phyloP scores from a whole-genome alignment of 2,888 invertebrate genomes.

The Atherix ibis region DNA sequence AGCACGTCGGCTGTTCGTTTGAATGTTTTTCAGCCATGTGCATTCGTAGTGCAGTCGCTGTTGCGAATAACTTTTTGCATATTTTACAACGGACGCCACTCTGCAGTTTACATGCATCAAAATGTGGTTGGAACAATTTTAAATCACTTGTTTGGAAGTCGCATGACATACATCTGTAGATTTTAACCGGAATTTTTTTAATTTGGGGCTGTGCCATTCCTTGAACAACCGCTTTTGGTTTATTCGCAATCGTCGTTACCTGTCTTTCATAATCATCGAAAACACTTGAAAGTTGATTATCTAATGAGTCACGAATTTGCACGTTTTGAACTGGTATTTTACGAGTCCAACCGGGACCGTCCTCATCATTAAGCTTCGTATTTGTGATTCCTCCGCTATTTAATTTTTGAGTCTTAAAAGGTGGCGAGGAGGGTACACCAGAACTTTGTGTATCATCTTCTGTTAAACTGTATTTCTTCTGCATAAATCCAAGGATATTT shows the following conservation, averaged over 20 bases:
- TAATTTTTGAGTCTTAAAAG: constrained; percentile 29
- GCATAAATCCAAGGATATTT: constrained; percentile 27
- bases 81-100: constrained; percentile 25
- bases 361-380: constrained; percentile 14
- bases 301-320: constrained; percentile 11
- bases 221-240: constrained; percentile 14
- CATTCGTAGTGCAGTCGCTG: constrained; percentile 27
- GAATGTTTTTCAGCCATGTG: constrained; percentile 31
- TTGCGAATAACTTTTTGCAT: constrained; percentile 30
- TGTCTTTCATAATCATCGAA: constrained; percentile 7
- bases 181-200: constrained; percentile 23
- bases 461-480: constrained; percentile 31
- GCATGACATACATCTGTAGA: constrained; percentile 32
- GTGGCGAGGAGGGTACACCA: constrained; percentile 18
- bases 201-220: constrained; percentile 16
- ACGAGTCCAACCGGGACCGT: constrained; percentile 15
- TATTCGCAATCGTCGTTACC: constrained; percentile 17
- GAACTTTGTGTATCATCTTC: constrained; percentile 19
- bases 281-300: constrained; percentile 18
- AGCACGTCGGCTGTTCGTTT: constrained; percentile 18
- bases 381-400: constrained; percentile 19
- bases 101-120: constrained; percentile 31
- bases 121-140: constrained; percentile 31
- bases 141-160: constrained; percentile 33
- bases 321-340: constrained; percentile 17